phyloP scores from a whole-genome alignment of 2,888 invertebrate genomes.

The Crocallis elinguaria region DNA sequence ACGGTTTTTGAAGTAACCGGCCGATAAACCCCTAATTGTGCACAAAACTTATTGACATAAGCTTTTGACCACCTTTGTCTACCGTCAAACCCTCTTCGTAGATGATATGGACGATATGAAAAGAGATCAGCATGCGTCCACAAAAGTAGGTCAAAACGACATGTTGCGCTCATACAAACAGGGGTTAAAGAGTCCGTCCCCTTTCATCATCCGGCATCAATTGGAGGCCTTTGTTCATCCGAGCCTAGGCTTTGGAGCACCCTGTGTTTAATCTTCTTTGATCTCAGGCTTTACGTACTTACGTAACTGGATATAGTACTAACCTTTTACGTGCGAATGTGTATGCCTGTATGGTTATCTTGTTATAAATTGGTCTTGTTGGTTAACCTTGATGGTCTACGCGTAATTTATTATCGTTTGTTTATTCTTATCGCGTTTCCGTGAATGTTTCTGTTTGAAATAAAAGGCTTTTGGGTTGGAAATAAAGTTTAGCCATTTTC shows the following conservation, averaged over 20 bases:
- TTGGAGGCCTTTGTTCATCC: slow-evolving; percentile 58
- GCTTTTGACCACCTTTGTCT: background rate
- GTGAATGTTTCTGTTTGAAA: slow-evolving; percentile 5
- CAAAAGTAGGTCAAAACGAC: slow-evolving; percentile 56
- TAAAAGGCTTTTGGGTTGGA: too few species aligned
- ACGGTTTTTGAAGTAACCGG: too few species aligned
- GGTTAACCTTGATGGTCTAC: background rate
- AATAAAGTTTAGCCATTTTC: too few species aligned
- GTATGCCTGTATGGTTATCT: background rate
- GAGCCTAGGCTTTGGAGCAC: slow-evolving; percentile 44
- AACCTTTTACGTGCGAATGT: slow-evolving; percentile 4
- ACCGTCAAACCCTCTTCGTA: slow-evolving; percentile 1
- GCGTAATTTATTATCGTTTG: background rate
- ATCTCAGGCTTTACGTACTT: slow-evolving; percentile 37
- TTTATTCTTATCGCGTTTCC: slow-evolving; percentile 7
- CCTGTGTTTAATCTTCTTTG: slow-evolving; percentile 54
- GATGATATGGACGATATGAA: background rate
- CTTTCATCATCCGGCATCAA: slow-evolving; percentile 62
- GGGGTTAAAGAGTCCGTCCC: slow-evolving; percentile 40
- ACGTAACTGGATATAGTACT: slow-evolving; percentile 4
- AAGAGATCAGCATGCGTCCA: slow-evolving; percentile 15
- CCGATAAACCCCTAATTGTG: too few species aligned
- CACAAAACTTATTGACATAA: too few species aligned
- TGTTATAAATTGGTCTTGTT: background rate
- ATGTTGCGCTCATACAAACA: slow-evolving; percentile 53